Conservation (phyloP, 23 tunicate genomes). For the Halocynthia aurantium region DNA sequence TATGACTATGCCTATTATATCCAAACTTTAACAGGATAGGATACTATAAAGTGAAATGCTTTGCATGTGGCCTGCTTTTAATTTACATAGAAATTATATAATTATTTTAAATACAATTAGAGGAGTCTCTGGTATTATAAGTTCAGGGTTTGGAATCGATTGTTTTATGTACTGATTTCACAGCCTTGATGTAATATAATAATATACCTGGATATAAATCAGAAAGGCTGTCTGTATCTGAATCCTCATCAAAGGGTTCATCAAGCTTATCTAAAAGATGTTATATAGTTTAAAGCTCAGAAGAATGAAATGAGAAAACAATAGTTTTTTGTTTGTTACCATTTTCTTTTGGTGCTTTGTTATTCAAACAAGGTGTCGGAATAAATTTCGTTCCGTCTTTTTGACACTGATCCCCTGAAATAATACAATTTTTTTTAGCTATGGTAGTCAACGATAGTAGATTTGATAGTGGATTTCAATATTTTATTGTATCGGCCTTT, state of each 20-base stretch:
- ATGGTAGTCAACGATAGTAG: neutral
- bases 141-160: too few relatives aligned
- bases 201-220: conserved; percentile 33
- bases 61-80: too few relatives aligned
- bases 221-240: conserved; percentile 37
- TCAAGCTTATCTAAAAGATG: neutral
- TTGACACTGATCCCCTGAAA: conserved; percentile 36
- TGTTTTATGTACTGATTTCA: too few relatives aligned
- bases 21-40: too few relatives aligned
- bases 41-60: too few relatives aligned
- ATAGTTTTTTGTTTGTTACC: neutral
- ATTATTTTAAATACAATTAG: too few relatives aligned
- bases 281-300: neutral
- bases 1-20: too few relatives aligned
- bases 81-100: too few relatives aligned
- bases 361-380: conserved; percentile 26
- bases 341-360: neutral
- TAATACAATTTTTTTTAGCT: neutral
- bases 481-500: neutral
- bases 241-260: conserved; percentile 14
- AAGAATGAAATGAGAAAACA: neutral
- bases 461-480: neutral
- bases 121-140: too few relatives aligned
- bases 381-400: conserved; percentile 21
- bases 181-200: too few relatives aligned